Evolutionary conservation across 1,140 invertebrate species (phyloP).

Genomic region (Penaeus indicus): DNA sequence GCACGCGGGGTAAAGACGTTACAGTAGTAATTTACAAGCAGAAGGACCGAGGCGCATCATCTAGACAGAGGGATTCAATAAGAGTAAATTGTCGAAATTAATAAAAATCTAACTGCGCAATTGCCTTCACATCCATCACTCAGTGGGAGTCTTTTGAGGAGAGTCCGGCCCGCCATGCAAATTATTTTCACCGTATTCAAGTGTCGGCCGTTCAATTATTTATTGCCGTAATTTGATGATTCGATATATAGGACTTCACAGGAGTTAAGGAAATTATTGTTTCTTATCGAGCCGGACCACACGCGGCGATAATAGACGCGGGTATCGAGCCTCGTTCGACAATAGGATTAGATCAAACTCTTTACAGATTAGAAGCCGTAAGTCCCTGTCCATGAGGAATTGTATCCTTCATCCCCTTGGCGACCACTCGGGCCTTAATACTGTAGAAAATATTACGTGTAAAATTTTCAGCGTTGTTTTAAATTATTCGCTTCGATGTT

Average conservation of each 20-base stretch:
- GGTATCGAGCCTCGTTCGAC: not conserved
- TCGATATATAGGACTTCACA: conserved; percentile 49
- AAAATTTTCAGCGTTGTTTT: no score
- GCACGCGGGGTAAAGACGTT: not conserved
- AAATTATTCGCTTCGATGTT: no score
- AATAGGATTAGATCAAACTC: not conserved
- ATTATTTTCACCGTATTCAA: conserved; percentile 52
- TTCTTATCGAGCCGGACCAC: conserved; percentile 49
- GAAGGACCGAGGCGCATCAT: no score
- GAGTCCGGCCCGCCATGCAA: conserved; percentile 36
- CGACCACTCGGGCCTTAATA: not conserved
- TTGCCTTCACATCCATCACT: conserved; percentile 41
- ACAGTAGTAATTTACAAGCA: not conserved
- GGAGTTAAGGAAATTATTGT: conserved; percentile 18
- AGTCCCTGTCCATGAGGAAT: conserved; percentile 34
- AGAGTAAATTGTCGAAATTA: conserved; percentile 48
- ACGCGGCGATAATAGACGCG: conserved; percentile 55
- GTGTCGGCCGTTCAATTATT: conserved; percentile 51
- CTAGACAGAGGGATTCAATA: conserved; percentile 24
- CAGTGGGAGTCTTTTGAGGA: conserved; percentile 39
- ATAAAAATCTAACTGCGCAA: conserved; percentile 41
- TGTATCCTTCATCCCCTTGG: not conserved
- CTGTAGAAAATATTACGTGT: no score
- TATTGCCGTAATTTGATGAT: conserved; percentile 55
- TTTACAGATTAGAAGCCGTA: conserved; percentile 18